Evolutionary conservation across 2,888 invertebrate genomes (phyloP), one percentile per base, ranked within the genome.

Genomic region (Coenonympha glycerion): DNA sequence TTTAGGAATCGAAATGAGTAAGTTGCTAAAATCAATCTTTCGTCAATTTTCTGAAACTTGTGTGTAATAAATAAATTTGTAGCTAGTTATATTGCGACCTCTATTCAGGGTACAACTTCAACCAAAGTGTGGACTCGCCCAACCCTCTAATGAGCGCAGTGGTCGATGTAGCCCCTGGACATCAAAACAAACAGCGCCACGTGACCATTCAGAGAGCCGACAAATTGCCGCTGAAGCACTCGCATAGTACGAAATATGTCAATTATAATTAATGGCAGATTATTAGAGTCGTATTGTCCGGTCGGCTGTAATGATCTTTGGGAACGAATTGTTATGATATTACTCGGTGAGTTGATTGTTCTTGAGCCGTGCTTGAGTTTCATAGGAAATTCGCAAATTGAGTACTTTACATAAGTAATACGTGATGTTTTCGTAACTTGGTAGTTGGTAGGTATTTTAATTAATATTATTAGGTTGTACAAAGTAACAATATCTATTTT

Each of bases 191-290:
- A 85, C 81, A 85, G 62, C 52, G 55, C 77, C 84, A 82, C 84
- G 84, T 75, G 84, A 60, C 81, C 71, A 68, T 68, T 72, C 68
- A 63, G 57, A 68, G 68, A 65, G 60, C 64, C 73, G 76, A 82
- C 84, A 81, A 82, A 82, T 83, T 81, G 78, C 71, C 56, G 65
- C 55, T 63, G 67, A 69, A 72, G 76, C 15, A 15, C 22, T 24
- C 9, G 39, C 15, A 39, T 24, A 39, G 39, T 76, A 76, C 72
- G 80, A 79, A 85, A 85, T 84, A 84, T 85, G 85, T 85, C 85
- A 85, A 85, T 84, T 85, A 85, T 84, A 82, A 85, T 85, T 82
- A 83, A 85, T 82, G 77, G 81, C 75, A 79, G 78, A 77, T 75
- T 75, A 80, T 79, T 77, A 72, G 69, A 71, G 70, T 73, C 71